phyloP scores from a whole-genome alignment of 1,140 invertebrate species.

The Phymastichus coffea region DNA sequence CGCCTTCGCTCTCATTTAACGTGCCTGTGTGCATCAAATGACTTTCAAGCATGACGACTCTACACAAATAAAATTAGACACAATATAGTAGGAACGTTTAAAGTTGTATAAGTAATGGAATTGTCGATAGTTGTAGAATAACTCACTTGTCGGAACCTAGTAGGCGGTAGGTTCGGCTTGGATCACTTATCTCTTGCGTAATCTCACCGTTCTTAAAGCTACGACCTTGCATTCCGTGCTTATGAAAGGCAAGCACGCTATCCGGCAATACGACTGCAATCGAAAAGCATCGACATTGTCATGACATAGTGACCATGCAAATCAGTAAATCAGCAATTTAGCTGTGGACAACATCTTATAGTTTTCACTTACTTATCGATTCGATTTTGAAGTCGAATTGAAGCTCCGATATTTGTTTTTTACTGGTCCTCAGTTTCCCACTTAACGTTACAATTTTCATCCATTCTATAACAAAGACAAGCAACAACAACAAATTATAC shows the following conservation, averaged over 20 bases:
- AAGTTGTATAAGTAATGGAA: background rate
- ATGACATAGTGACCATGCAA: too few relatives aligned
- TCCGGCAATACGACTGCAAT: slow-evolving; percentile 90
- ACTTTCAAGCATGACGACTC: slow-evolving; percentile 88
- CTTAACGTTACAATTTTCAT: slow-evolving; percentile 89
- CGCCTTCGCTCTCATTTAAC: slow-evolving; percentile 77
- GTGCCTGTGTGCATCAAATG: slow-evolving; percentile 78
- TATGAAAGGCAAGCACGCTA: slow-evolving; percentile 95
- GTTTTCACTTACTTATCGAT: slow-evolving; percentile 87
- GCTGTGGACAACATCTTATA: too few relatives aligned
- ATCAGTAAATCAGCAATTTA: too few relatives aligned
- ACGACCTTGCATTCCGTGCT: slow-evolving; percentile 94
- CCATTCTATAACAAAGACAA: slow-evolving; percentile 68
- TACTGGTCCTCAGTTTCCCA: slow-evolving; percentile 78
- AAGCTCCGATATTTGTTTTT: slow-evolving; percentile 82
- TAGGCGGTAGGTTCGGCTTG: slow-evolving; percentile 83
- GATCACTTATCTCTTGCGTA: slow-evolving; percentile 94
- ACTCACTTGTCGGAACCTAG: slow-evolving; percentile 89
- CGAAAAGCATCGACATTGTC: slow-evolving; percentile 2
- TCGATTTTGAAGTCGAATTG: slow-evolving; percentile 93
- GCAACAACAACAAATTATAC: too few relatives aligned
- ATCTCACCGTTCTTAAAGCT: slow-evolving; percentile 93
- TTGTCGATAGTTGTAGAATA: slow-evolving; percentile 4
- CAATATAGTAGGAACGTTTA: background rate
- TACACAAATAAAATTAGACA: slow-evolving; percentile 39